Percentiles rank a stretch among this genome's conserved stretches.
Conservation (phyloP, 1,140 invertebrate genomes). For the Scylla paramamosain region DNA sequence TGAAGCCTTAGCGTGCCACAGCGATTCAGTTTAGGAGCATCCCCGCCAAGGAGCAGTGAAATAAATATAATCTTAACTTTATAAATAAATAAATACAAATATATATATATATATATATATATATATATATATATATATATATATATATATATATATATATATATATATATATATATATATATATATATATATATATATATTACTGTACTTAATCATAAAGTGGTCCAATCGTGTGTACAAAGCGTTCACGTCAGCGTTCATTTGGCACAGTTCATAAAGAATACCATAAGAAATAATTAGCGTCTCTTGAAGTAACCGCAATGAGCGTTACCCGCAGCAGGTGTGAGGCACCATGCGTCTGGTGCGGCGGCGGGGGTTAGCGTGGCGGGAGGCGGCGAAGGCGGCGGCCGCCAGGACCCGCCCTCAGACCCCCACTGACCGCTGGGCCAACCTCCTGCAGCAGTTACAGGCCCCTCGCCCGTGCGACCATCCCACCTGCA, state of each 20-base stretch:
- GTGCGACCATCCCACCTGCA: conserved; percentile 60
- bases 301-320: too few relatives aligned
- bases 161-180: conserved; percentile 49
- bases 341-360: conserved; percentile 55
- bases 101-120: conserved; percentile 51
- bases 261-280: too few relatives aligned
- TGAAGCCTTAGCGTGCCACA: neutral
- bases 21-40: too few relatives aligned
- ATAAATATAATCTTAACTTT: neutral
- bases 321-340: neutral
- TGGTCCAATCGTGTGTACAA: too few relatives aligned
- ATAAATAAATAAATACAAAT: conserved; percentile 53
- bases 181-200: conserved; percentile 44
- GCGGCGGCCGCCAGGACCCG: conserved; percentile 48
- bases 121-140: conserved; percentile 51
- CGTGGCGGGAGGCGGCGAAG: conserved; percentile 62
- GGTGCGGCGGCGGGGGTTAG: conserved; percentile 60
- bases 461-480: conserved; percentile 51
- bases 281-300: too few relatives aligned
- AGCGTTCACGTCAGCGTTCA: too few relatives aligned
- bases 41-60: too few relatives aligned
- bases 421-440: neutral
- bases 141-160: conserved; percentile 52
- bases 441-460: conserved; percentile 53
- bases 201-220: neutral